Base-by-base conservation (phyloP, 2,113 vertebrate genomes). In the Melanerpes aurifrons region DNA sequence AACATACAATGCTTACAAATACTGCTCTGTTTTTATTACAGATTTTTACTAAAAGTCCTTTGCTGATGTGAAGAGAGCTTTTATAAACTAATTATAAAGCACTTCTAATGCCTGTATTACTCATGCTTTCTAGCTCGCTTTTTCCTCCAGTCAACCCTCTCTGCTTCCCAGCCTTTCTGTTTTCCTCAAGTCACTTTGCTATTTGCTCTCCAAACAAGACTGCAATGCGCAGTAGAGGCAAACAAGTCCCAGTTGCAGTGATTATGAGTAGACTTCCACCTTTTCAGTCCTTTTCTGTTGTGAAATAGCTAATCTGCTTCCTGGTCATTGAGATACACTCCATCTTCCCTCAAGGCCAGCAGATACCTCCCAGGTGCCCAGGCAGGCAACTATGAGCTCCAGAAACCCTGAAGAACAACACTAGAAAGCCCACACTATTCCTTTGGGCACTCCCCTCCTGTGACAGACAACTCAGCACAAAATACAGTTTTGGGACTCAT, bases 31-130 rank as follows among this genome's bases (percentile, higher is more conserved):
- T 95, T 95, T 95, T 85, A 84, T 90, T 94, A 88, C 80, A 87
- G 73, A 93, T 84, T 94, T 92, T 87, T 86, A 94, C 79, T 74
- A 94, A 91, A 96, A 87, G 70, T 84, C 48, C 82, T 96, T 80
- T 86, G 72, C 83, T 86, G 67, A 90, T 94, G 54, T 83, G 95
- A 91, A 87, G 73, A 95, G 90, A 90, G 76, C 85, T 96, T 94
- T 91, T 86, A 94, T 95, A 96, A 97, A 95, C 90, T 87, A 95
- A 95, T 93, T 95, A 92, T 79, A 92, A 95, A 84, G 91, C 88
- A 90, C 91, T 96, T 94, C 82, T 93, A 82, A 93, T 82, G 91
- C 83, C 69, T 94, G 48, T 66, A 86, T 93, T 94, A 94, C 84
- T 86, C 69, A 86, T 77, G 71, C 71, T 87, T 71, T 67, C 84